Conservation (phyloP, 2,888 invertebrate genomes). For the Nemoura dubitans region DNA sequence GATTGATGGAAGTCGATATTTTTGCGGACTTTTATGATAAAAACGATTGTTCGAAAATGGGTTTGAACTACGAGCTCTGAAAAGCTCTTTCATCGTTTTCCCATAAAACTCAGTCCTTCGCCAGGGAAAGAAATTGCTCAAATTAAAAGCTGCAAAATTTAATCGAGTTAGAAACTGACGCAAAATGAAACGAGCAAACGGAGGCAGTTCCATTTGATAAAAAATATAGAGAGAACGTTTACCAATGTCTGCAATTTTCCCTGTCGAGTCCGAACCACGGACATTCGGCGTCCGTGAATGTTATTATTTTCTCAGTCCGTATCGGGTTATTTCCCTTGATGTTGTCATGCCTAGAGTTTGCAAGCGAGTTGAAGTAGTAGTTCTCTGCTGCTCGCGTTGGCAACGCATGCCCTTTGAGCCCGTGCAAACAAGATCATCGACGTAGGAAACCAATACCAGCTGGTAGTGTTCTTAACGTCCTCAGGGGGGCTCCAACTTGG, state of each 20-base stretch:
- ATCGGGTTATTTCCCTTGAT: constrained; percentile 12
- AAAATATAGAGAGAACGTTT: neutral
- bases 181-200: neutral
- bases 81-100: neutral
- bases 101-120: neutral
- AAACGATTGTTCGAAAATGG: neutral
- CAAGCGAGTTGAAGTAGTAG: neutral
- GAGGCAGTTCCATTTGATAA: neutral
- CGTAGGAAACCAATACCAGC: neutral
- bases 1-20: neutral
- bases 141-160: neutral
- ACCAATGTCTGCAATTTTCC: neutral
- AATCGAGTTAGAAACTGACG: constrained; percentile 7
- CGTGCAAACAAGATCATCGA: neutral
- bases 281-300: neutral
- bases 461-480: neutral
- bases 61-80: neutral
- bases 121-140: neutral
- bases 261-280: neutral
- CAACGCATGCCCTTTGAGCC: neutral
- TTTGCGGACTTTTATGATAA: neutral
- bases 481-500: neutral
- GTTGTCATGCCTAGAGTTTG: neutral
- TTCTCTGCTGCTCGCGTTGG: neutral
- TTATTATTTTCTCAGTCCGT: neutral